These are phyloP conservation scores for Leptarthrus brevirostris DNA, from an alignment of 2,888 invertebrate genomes.

Conservation along the genomic window DNA sequence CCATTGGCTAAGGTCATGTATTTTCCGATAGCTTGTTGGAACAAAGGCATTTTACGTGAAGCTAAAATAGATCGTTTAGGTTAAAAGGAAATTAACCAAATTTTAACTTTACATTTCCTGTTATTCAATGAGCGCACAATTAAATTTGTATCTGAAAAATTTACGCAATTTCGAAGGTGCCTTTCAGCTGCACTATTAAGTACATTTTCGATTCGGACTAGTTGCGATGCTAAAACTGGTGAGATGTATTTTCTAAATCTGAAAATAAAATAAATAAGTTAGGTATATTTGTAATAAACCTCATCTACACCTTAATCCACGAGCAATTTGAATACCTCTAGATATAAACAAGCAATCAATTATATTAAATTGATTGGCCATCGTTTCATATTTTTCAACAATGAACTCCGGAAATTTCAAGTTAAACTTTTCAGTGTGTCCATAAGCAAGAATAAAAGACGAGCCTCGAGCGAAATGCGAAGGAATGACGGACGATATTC, in stretches of 20 bases:
- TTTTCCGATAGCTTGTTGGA: slow-evolving; percentile 63
- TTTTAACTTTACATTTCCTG: slow-evolving; percentile 59
- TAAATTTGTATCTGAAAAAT: slow-evolving; percentile 60
- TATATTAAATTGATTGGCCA: slow-evolving; percentile 65
- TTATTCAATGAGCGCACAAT: slow-evolving; percentile 62
- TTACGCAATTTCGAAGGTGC: slow-evolving; percentile 59
- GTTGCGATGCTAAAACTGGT: slow-evolving; percentile 58
- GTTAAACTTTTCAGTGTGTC: slow-evolving; percentile 62
- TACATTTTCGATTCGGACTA: slow-evolving; percentile 60
- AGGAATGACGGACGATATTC: slow-evolving; percentile 64
- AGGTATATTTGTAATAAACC: no score
- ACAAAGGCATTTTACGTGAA: slow-evolving; percentile 62
- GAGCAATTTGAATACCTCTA: slow-evolving; percentile 66
- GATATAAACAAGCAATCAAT: slow-evolving; percentile 67
- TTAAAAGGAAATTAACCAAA: slow-evolving; percentile 57
- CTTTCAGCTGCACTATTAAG: slow-evolving; percentile 63
- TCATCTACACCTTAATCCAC: slow-evolving; percentile 61
- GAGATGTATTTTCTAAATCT: slow-evolving; percentile 61
- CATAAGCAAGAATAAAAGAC: slow-evolving; percentile 68
- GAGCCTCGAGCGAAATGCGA: slow-evolving; percentile 65
- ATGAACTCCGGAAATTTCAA: slow-evolving; percentile 63
- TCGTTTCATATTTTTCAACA: slow-evolving; percentile 64
- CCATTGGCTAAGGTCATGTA: slow-evolving; percentile 61
- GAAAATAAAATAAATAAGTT: no score
- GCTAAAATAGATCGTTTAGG: slow-evolving; percentile 61